These are phyloP conservation scores for Electrona antarctica DNA, from an alignment of 2,113 vertebrate species.

Conservation along the genomic window DNA sequence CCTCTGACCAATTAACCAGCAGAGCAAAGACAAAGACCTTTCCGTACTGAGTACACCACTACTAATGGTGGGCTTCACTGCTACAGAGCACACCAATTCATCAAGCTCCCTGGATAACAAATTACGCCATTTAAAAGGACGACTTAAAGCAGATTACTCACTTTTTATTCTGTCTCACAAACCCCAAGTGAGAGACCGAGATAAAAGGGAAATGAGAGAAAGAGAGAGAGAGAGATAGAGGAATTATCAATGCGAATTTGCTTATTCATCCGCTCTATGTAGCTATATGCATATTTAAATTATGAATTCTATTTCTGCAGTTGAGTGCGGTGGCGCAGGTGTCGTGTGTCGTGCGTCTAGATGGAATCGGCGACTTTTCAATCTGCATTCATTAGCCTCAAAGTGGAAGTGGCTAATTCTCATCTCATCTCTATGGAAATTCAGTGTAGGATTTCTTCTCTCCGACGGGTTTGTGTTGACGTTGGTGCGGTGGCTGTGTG, in stretches of 20 bases:
- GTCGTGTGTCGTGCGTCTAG: slow-evolving; percentile 50
- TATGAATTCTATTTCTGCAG: slow-evolving; percentile 52
- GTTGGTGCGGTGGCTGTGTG: neutral
- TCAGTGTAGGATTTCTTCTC: slow-evolving; percentile 50
- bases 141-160: slow-evolving; percentile 46
- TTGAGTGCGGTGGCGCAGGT: slow-evolving; percentile 47
- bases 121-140: slow-evolving; percentile 51
- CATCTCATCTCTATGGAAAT: slow-evolving; percentile 72
- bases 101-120: slow-evolving; percentile 60
- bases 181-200: slow-evolving; percentile 14
- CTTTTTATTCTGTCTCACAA: slow-evolving; percentile 34
- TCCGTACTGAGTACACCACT: slow-evolving; percentile 15
- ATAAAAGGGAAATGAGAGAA: neutral
- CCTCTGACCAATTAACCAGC: too few species aligned
- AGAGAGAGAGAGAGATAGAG: slow-evolving; percentile 18
- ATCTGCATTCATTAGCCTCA: slow-evolving; percentile 68
- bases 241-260: slow-evolving; percentile 42
- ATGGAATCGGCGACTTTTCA: slow-evolving; percentile 61
- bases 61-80: slow-evolving; percentile 56
- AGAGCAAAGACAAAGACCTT: slow-evolving; percentile 22
- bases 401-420: slow-evolving; percentile 58
- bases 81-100: slow-evolving; percentile 52
- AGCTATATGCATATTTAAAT: slow-evolving; percentile 60
- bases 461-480: slow-evolving; percentile 41
- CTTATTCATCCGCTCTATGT: slow-evolving; percentile 37